phyloP scores from a whole-genome alignment of 2,888 invertebrate genomes.

The Parnassius mnemosyne region DNA sequence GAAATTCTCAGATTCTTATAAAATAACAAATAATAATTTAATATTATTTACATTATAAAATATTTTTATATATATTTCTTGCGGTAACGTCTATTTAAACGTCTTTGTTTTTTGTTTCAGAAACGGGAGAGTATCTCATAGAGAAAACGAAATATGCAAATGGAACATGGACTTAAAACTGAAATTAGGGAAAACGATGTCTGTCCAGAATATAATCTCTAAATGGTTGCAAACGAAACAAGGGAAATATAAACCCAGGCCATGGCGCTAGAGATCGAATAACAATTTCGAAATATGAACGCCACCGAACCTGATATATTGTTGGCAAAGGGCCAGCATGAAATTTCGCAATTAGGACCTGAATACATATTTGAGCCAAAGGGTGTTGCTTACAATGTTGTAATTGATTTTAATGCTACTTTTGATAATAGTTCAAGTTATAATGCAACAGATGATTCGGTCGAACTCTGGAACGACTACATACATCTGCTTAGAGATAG shows the following conservation, averaged over 20 bases:
- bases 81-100: conserved; percentile 12
- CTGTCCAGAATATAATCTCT: conserved; percentile 74
- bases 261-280: conserved; percentile 70
- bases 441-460: conserved; percentile 52
- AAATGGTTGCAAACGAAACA: conserved; percentile 75
- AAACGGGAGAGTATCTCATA: conserved; percentile 42
- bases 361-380: conserved; percentile 54
- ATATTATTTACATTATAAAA: no score
- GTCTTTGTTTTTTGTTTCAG: conserved; percentile 58
- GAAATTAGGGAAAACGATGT: conserved; percentile 61
- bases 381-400: conserved; percentile 49
- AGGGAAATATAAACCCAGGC: conserved; percentile 72
- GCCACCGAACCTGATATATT: conserved; percentile 60
- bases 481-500: conserved; percentile 82
- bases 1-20: no score
- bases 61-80: background rate
- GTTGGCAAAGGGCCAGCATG: conserved; percentile 71
- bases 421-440: conserved; percentile 54
- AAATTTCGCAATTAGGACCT: conserved; percentile 57
- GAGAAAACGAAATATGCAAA: conserved; percentile 57
- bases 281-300: conserved; percentile 71
- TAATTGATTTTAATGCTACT: conserved; percentile 58
- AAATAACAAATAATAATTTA: no score
- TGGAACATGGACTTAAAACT: conserved; percentile 58
- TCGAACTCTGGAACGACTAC: conserved; percentile 70